Conservation (phyloP, 2,888 invertebrate genomes). For the Orchestes rusci region DNA sequence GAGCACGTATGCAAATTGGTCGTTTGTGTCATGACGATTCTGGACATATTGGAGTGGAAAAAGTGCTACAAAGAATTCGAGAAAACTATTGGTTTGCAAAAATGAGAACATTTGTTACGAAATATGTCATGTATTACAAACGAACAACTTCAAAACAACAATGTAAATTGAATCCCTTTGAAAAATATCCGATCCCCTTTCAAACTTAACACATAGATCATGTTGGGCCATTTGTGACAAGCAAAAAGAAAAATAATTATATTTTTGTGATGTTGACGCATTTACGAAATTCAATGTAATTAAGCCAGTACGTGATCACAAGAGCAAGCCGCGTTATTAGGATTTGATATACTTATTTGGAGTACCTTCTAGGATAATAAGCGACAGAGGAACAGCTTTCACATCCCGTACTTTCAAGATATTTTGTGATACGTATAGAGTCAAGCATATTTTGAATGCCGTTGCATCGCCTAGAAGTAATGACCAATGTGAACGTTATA, state of each 20-base stretch:
- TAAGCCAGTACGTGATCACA: slow-evolving; percentile 8
- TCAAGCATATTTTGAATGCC: background rate
- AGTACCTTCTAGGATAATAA: slow-evolving; percentile 17
- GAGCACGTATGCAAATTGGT: slow-evolving; percentile 1
- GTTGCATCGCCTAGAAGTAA: background rate
- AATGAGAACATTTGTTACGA: slow-evolving; percentile 8
- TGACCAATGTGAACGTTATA: slow-evolving; percentile 22
- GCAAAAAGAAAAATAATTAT: slow-evolving; percentile 13
- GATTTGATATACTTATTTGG: background rate
- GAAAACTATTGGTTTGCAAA: slow-evolving; percentile 11
- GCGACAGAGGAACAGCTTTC: background rate
- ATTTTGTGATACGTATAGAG: background rate
- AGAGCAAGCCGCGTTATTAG: background rate
- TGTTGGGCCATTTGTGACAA: slow-evolving; percentile 14
- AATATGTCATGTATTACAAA: slow-evolving; percentile 8
- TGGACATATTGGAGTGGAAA: slow-evolving; percentile 6
- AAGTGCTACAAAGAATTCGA: slow-evolving; percentile 1
- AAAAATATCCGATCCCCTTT: slow-evolving; percentile 10
- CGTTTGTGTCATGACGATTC: slow-evolving; percentile 7
- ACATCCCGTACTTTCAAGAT: background rate
- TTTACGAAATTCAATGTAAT: slow-evolving; percentile 7
- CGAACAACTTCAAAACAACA: background rate
- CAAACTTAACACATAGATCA: slow-evolving; percentile 15
- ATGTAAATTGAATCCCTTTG: slow-evolving; percentile 14
- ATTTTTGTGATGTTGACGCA: slow-evolving; percentile 16